Base-by-base conservation (phyloP, 2,888 invertebrate genomes). In the Dromius quadrimaculatus region DNA sequence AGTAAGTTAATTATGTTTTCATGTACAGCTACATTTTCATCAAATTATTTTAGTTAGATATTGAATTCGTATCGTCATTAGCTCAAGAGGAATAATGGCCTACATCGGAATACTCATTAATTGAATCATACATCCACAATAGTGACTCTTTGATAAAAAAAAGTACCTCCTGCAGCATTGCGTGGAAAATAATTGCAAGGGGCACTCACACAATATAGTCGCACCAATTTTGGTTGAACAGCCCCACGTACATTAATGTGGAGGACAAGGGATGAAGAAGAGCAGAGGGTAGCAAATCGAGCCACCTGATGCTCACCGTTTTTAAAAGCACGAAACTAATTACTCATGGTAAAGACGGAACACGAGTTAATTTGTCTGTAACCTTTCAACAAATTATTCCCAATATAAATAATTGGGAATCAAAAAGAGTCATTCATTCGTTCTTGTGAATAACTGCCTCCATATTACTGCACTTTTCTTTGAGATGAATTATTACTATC, bases 291-390 rank as follows among this genome's bases (percentile, higher is more conserved):
- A 38, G 50, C 20, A 62, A 62, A 23, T 23, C 23, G 23, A 23
- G 43, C 62, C 62, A 62, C 62, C 62, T 62, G 62, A 62, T 62
- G 62, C 62, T 41, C 59, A 19, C 43, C 28, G 43, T 62, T 62
- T 62, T 62, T 43, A 62, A 62, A 43, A 62, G 62, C 62, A 43
- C 23, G 23, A 13, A 62, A 62, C 62, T 62, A 62, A 62, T 62
- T 62, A 62, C 62, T 62, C 41, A 41, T 41, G 6, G 38, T 61
- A 41, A 38, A 41, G 41, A 62, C 62, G 43, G 43, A 43, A 43
- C 38, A 43, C 41, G 41, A 38, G 61, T 34, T 61, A 20, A 61
- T 61, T 61, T 57, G 41, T 41, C 41, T 2, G 15, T 6, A 41
- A 41, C 41, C 15, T 15, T 15, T 1, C 15, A 2, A 15, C 41